Conservation (phyloP, 2,797 vertebrate species). For the Sparidentex hasta region DNA sequence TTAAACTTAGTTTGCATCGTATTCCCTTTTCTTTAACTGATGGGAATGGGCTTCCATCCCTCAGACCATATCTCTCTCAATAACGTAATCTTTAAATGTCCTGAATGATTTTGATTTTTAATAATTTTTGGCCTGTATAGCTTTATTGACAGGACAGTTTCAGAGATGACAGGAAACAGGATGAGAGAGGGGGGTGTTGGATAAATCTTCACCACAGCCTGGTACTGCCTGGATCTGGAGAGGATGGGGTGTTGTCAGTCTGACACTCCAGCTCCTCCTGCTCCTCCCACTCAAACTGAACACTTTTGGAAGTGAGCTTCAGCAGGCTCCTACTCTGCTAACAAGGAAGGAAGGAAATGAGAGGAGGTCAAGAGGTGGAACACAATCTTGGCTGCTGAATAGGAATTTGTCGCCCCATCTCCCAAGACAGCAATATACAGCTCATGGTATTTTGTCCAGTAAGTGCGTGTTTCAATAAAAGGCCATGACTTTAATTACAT, state of each 20-base stretch:
- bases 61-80: no score
- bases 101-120: no score
- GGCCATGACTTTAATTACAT: no score
- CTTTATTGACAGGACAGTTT: no score
- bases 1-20: no score
- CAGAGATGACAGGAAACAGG: no score
- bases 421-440: not conserved
- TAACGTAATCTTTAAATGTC: no score
- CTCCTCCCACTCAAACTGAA: not conserved
- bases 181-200: no score
- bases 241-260: not conserved
- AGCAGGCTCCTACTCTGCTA: not conserved
- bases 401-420: not conserved
- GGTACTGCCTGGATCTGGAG: not conserved
- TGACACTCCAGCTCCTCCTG: not conserved
- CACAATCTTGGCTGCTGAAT: not conserved
- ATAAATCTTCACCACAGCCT: not conserved
- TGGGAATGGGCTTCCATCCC: no score
- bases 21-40: no score
- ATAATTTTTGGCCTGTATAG: no score
- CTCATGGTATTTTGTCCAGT: no score
- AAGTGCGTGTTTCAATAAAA: not conserved
- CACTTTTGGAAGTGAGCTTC: not conserved
- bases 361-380: not conserved
- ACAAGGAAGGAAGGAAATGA: conserved; percentile 25